These are phyloP conservation scores for Zoanthus sociatus DNA, from an alignment of 92 coral and sea anemone species.

Conservation along the genomic window DNA sequence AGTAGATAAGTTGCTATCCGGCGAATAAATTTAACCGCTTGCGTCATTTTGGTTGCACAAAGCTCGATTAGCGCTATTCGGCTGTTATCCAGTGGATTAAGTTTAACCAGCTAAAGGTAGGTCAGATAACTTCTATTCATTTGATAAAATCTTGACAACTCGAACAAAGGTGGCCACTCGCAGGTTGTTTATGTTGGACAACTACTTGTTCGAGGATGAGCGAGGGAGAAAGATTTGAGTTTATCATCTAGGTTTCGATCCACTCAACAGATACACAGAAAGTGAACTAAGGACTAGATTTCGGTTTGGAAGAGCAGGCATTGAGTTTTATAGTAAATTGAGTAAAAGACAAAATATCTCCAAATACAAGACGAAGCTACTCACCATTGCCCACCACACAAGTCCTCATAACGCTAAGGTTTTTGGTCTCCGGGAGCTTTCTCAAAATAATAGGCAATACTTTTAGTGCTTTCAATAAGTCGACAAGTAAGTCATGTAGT, in stretches of 20 bases:
- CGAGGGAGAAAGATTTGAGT: background rate
- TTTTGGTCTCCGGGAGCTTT: slow-evolving; percentile 8
- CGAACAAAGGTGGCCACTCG: background rate
- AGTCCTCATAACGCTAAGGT: slow-evolving; percentile 32
- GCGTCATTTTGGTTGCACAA: too few relatives aligned
- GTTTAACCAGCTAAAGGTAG: background rate
- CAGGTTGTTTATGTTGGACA: background rate
- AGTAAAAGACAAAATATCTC: slow-evolving; percentile 24
- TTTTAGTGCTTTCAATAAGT: slow-evolving; percentile 24
- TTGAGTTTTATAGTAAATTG: slow-evolving; percentile 19
- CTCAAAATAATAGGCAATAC: slow-evolving; percentile 36
- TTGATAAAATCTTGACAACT: background rate
- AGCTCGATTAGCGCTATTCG: too few relatives aligned
- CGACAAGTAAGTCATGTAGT: slow-evolving; percentile 42
- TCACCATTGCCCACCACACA: slow-evolving; percentile 41
- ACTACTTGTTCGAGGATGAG: background rate
- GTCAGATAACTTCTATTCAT: slow-evolving; percentile 12
- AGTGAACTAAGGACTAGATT: slow-evolving; percentile 36
- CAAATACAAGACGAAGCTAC: slow-evolving; percentile 24
- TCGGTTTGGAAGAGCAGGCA: slow-evolving; percentile 42
- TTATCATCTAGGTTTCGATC: background rate
- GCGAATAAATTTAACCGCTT: too few relatives aligned
- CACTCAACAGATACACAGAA: background rate
- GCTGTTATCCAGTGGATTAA: too few relatives aligned
- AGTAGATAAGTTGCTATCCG: too few relatives aligned